These are phyloP conservation scores for Calycopis cecrops DNA, from an alignment of 1,140 invertebrate species.

Conservation along the genomic window DNA sequence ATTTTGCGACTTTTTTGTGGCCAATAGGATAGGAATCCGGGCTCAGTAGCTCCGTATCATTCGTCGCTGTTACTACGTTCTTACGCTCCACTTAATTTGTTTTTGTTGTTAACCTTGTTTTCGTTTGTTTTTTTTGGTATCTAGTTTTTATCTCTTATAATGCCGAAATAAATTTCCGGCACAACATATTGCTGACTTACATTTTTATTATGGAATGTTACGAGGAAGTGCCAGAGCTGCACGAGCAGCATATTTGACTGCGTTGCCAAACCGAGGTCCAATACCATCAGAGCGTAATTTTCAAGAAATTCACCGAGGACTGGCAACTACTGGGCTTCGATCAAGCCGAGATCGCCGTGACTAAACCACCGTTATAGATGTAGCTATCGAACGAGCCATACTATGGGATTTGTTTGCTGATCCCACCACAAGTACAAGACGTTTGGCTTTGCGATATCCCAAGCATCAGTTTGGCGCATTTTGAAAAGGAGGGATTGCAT, in stretches of 20 bases:
- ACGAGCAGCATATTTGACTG: constrained; percentile 8
- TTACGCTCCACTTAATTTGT: not conserved
- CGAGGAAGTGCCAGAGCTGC: constrained; percentile 13
- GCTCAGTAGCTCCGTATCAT: not conserved
- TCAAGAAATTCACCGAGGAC: too few relatives aligned
- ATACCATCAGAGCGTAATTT: constrained; percentile 18
- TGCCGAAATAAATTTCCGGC: constrained; percentile 2
- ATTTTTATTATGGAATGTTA: constrained; percentile 13
- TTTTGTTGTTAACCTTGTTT: not conserved
- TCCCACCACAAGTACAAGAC: too few relatives aligned
- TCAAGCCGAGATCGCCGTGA: constrained; percentile 11
- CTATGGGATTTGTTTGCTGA: not conserved
- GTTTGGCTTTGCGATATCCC: too few relatives aligned
- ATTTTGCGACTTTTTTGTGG: too few relatives aligned
- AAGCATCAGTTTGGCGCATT: too few relatives aligned
- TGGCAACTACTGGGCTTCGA: constrained; percentile 20
- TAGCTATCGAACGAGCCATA: constrained; percentile 7
- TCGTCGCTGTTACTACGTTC: constrained; percentile 2
- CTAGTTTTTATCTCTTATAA: constrained; percentile 1
- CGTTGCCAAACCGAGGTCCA: constrained; percentile 19
- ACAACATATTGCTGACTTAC: constrained; percentile 9
- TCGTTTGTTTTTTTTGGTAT: not conserved
- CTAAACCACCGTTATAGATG: constrained; percentile 8
- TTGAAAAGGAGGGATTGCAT: too few relatives aligned
- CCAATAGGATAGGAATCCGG: not conserved